Percentiles rank a stretch among this genome's conserved stretches.
Conservation (phyloP, 2,888 invertebrate genomes). For the Acanthosepion esculentum region DNA sequence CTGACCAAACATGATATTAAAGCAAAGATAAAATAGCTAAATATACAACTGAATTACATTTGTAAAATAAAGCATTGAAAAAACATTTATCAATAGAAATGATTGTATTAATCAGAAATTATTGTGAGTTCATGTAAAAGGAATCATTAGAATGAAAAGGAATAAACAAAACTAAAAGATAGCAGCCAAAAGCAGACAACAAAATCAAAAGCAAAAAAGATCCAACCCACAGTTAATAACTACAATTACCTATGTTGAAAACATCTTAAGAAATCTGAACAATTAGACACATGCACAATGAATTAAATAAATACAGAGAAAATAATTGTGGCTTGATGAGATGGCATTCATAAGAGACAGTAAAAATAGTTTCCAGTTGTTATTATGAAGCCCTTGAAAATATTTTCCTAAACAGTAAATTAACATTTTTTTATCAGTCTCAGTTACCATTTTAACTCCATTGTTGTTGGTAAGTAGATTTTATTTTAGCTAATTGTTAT, state of each 20-base stretch:
- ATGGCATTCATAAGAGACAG: background rate
- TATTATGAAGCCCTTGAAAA: background rate
- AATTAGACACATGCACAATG: background rate
- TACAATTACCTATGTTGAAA: background rate
- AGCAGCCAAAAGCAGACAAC: background rate
- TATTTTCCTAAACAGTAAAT: background rate
- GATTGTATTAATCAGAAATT: no score
- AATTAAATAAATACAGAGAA: conserved; percentile 14
- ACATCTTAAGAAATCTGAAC: background rate
- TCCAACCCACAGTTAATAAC: background rate
- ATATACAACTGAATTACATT: no score
- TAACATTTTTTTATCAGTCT: background rate
- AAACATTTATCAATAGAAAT: no score
- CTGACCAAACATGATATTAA: no score
- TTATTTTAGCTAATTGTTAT: background rate
- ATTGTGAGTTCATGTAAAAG: no score
- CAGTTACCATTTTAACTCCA: background rate
- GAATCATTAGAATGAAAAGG: no score
- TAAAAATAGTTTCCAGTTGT: background rate
- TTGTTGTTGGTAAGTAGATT: background rate
- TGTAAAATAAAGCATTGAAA: no score
- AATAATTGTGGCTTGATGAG: background rate
- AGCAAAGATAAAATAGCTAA: no score
- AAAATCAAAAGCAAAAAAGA: background rate
- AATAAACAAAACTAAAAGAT: background rate